Evolutionary conservation across 2,888 invertebrate species (phyloP).

Genomic region (Carabus problematicus): DNA sequence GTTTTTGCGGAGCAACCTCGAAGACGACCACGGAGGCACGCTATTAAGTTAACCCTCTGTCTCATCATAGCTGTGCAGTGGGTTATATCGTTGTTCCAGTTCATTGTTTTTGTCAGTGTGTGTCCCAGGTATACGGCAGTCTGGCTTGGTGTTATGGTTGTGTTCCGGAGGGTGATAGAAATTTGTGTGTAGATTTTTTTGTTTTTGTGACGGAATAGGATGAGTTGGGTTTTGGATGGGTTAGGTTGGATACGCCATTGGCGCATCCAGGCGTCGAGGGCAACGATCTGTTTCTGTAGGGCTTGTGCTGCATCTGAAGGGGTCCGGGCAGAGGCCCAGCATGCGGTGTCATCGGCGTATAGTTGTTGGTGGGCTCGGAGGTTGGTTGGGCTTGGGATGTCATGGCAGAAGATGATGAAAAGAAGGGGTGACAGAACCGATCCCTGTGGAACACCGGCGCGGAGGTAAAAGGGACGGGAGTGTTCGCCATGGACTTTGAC

Average conservation of each 20-base stretch:
- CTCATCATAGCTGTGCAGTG: too few species aligned
- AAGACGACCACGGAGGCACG: neutral
- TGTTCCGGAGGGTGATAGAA: neutral
- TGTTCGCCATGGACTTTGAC: too few species aligned
- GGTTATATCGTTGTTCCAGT: neutral
- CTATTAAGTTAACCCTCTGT: neutral
- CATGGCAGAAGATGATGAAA: slow-evolving; percentile 5
- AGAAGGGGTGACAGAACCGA: slow-evolving; percentile 4
- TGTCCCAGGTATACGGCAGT: neutral
- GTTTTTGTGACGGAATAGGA: slow-evolving; percentile 3
- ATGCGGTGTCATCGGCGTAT: slow-evolving; percentile 16
- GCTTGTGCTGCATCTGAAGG: too few species aligned
- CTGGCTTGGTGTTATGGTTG: neutral
- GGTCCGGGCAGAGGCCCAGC: neutral
- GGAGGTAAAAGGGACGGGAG: neutral
- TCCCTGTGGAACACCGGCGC: neutral
- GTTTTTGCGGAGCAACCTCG: neutral
- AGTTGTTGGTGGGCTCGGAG: neutral
- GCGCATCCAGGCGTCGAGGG: slow-evolving; percentile 11
- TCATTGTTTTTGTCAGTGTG: neutral
- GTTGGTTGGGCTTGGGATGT: neutral
- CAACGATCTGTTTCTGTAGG: neutral
- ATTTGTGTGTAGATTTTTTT: neutral
- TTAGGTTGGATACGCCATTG: neutral
- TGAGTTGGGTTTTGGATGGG: slow-evolving; percentile 1